Base-by-base conservation (phyloP, 2,113 vertebrate genomes). In the Anhinga rufa region DNA sequence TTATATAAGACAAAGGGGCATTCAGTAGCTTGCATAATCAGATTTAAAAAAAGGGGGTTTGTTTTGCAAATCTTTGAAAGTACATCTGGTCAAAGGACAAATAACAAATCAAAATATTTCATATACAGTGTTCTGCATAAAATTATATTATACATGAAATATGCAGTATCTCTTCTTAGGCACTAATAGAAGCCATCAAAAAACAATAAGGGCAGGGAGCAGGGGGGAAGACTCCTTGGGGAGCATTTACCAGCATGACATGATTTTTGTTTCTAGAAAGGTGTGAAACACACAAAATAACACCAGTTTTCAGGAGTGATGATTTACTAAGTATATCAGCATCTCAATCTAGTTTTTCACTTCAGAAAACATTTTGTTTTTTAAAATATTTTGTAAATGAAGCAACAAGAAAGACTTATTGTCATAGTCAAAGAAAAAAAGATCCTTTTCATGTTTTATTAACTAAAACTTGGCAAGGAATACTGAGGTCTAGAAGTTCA, bases 11-110 rank as follows among this genome's bases (percentile, higher is more conserved):
- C 40, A 76, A 75, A 66, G 17, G 0, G 3, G 4, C 5, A 44
- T 48, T 85, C 18, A 34, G 18, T 34, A 80, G 14, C 17, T 64
- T 2, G 0, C 25, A 70, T 5, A 22, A 65, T 26, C 52, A 66
- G 18, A 14, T 75, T 9, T 12, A 25, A 52, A 34, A 51, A 54
- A 9, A 7, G 2, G 8, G 2, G 1, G 0, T 9, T 77, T 62
- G 17, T 65, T 86, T 55, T 26, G 21, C 65, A 55, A 61, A 42
- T 62, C 31, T 40, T 40, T 29, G 10, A 87, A 82, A 13, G 14
- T 36, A 25, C 12, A 17, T 65, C 20, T 34, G 9, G 57, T 86
- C 64, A 70, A 69, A 83, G 38, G 9, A 52, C 44, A 92, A 74
- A 46, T 46, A 71, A 44, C 9, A 71, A 72, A 65, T n/a, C 20